phyloP scores from a whole-genome alignment of 2,888 invertebrate species.

The Bellardia pandia region DNA sequence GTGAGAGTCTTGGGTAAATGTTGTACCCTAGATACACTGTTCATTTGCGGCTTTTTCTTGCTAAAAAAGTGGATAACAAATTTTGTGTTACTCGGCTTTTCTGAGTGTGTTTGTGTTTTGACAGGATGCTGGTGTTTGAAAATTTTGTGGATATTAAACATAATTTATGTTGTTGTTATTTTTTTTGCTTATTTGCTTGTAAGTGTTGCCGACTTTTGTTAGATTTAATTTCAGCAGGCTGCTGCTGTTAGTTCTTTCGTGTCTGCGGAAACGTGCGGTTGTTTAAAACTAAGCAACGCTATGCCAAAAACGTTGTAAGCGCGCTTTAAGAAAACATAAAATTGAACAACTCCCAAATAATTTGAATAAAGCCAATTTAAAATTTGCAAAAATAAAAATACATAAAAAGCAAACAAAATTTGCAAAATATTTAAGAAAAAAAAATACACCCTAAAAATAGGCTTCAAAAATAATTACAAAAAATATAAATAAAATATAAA shows the following conservation, averaged over 20 bases:
- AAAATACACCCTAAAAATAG: neutral
- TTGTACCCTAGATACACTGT: constrained; percentile 74
- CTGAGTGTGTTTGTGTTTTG: neutral
- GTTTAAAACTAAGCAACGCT: constrained; percentile 47
- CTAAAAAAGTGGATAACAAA: neutral
- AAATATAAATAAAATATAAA: neutral
- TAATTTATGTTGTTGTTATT: constrained; percentile 56
- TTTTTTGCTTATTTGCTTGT: constrained; percentile 53
- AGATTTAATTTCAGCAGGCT: constrained; percentile 70
- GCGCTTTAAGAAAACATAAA: constrained; percentile 23
- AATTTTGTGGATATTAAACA: constrained; percentile 58
- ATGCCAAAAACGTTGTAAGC: constrained; percentile 9
- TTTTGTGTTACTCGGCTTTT: neutral
- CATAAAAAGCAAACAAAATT: neutral
- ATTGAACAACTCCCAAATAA: neutral
- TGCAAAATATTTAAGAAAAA: neutral
- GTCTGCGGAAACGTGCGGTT: constrained; percentile 80
- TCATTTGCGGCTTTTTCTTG: constrained; percentile 71
- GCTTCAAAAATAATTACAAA: constrained; percentile 2
- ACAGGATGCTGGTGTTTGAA: constrained; percentile 53
- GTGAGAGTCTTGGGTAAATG: neutral
- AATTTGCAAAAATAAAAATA: constrained; percentile 1
- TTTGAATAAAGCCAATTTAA: neutral
- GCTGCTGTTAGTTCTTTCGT: constrained; percentile 79
- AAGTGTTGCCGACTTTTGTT: constrained; percentile 77